These are phyloP conservation scores for Poicephalus meyeri DNA, from an alignment of 2,113 vertebrate species.

Conservation along the genomic window DNA sequence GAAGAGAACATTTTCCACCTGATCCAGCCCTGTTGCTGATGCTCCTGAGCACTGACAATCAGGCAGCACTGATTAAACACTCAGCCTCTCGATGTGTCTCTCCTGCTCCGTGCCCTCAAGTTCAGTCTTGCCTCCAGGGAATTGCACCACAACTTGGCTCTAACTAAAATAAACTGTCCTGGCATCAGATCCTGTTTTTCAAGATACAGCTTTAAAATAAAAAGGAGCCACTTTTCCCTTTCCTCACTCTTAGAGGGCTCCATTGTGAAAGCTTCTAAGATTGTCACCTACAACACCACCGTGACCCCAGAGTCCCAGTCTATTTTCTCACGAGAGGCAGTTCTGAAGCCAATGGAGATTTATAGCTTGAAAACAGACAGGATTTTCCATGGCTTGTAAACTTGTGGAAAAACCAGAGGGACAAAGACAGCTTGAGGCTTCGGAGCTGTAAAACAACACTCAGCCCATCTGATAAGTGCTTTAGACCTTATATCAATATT, in stretches of 20 bases:
- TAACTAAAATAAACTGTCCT: conserved; percentile 62
- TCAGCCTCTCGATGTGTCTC: fast-evolving
- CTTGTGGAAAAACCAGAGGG: conserved; percentile 23
- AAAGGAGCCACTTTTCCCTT: neutral
- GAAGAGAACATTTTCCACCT: neutral
- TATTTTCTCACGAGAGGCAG: conserved; percentile 13
- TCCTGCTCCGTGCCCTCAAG: neutral
- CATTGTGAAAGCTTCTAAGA: neutral
- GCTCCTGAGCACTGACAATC: neutral
- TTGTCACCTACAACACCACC: conserved; percentile 28
- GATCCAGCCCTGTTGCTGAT: neutral
- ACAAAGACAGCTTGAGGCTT: conserved; percentile 7
- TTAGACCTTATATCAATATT: conserved; percentile 61
- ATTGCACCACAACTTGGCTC: neutral
- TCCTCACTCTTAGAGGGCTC: neutral
- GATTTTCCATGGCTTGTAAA: conserved; percentile 58
- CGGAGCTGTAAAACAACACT: neutral
- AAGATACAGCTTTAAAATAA: neutral
- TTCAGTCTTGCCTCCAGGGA: neutral
- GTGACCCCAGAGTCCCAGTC: neutral
- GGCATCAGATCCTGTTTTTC: conserved; percentile 26
- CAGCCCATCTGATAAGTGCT: conserved; percentile 27
- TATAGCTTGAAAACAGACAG: conserved; percentile 31
- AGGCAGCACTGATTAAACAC: neutral
- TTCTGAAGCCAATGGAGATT: neutral